Evolutionary conservation across 2,888 invertebrate genomes (phyloP).

Genomic region (Xylota segnis): DNA sequence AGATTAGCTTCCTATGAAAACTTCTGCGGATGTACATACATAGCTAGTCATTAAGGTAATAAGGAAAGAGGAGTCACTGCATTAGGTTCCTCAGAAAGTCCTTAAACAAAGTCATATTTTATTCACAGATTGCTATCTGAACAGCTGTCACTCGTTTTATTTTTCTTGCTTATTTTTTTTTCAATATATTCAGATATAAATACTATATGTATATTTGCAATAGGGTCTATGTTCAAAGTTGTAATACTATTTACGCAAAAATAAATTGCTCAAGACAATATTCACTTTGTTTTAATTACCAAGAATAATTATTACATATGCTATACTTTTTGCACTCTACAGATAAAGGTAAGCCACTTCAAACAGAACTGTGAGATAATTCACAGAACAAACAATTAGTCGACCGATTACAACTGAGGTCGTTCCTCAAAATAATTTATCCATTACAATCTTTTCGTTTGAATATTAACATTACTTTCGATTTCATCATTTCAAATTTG

Average conservation of each 20-base stretch:
- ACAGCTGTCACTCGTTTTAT: no score
- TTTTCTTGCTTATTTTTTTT: no score
- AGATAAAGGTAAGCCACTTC: background rate
- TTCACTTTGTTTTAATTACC: background rate
- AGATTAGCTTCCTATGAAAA: no score
- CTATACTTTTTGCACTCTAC: background rate
- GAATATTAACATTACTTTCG: constrained; percentile 22
- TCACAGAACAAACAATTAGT: constrained; percentile 3
- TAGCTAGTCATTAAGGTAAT: no score
- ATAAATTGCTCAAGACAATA: background rate
- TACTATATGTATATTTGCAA: background rate
- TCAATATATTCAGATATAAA: no score
- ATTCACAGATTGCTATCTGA: no score
- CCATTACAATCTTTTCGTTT: constrained; percentile 25
- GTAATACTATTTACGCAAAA: no score
- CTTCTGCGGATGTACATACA: no score
- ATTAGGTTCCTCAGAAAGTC: no score
- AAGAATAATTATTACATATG: background rate
- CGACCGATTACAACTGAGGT: constrained; percentile 17
- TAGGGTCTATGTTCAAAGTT: background rate
- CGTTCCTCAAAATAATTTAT: constrained; percentile 11
- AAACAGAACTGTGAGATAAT: constrained; percentile 3
- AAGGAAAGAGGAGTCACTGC: no score
- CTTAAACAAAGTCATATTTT: no score
- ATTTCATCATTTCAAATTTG: constrained; percentile 19